Base-by-base conservation (phyloP, 2,113 vertebrate genomes). In the Notarius lentiginosus region DNA sequence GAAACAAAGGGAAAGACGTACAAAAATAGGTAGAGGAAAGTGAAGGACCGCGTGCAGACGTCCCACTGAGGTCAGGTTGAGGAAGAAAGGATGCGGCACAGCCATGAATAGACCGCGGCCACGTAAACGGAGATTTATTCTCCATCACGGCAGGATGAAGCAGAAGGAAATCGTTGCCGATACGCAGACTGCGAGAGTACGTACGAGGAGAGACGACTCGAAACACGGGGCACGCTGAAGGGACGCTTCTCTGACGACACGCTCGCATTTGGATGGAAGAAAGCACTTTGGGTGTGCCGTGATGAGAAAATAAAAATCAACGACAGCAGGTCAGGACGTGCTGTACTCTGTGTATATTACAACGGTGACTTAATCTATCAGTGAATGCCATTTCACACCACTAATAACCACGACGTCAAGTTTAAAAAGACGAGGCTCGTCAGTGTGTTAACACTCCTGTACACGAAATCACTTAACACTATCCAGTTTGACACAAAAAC, bases 81-180 rank as follows among this genome's bases (percentile, higher is more conserved):
- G 49, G 82, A 84, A 56, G 27, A 83, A 55, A 56, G 47, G 65
- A 83, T 66, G 82, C 82, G 56, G 47, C 7, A 70, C 49, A 56
- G 51, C 8, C 65, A 83, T 11, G 65, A 83, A 83, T 20, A 55
- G 47, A 66, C 53, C 47, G 11, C 63, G 30, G n/a, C 65, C n/a
- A 61, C 5, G 20, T 76, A n/a, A 15, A n/a, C 1, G 0, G 11
- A 27, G 49, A 27, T n/a, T n/a, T 15, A n/a, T n/a, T 20, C 24
- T 77, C 1, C 51, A 77, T 55, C 12, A 5, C 20, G 22, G 7
- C 72, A 24, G 41, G 47, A 51, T 47, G 47, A 73, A 72, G 70
- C 4, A 17, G 22, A 72, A 7, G 11, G 41, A 73, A 41, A 66
- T 66, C 63, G 27, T 11, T 65, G 22, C 61, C 34, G 2, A 70